These are phyloP conservation scores for Caenorhabditis briggsae DNA, from an alignment of 1,140 invertebrate species.

Conservation along the genomic window DNA sequence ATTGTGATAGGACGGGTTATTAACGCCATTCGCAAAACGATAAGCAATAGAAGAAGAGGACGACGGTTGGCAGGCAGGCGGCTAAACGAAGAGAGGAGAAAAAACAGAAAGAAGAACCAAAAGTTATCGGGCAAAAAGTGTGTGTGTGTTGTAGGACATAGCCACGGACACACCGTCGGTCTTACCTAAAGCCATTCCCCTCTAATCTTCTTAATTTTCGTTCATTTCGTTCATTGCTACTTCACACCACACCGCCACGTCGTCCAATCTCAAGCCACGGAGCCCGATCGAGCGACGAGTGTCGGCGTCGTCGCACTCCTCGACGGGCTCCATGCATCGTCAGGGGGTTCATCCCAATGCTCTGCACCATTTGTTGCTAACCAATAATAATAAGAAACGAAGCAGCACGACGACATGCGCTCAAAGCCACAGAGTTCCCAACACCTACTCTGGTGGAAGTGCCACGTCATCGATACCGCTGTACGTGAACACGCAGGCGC, in stretches of 20 bases:
- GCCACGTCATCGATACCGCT: slow-evolving; percentile 38
- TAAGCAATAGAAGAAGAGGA: slow-evolving; percentile 26
- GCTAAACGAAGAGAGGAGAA: not conserved
- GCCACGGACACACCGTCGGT: slow-evolving; percentile 33
- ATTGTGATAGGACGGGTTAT: slow-evolving; percentile 56
- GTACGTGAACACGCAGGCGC: slow-evolving; percentile 43
- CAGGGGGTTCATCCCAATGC: slow-evolving; percentile 36
- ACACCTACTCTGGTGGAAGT: slow-evolving; percentile 27
- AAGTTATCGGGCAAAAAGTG: slow-evolving; percentile 54
- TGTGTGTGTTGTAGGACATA: slow-evolving; percentile 24
- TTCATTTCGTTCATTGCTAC: not conserved
- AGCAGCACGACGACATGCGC: slow-evolving; percentile 20
- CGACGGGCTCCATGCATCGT: slow-evolving; percentile 45
- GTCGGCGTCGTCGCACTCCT: slow-evolving; percentile 47
- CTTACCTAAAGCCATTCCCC: slow-evolving; percentile 41
- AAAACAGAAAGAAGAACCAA: slow-evolving; percentile 43
- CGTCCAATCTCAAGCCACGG: slow-evolving; percentile 17
- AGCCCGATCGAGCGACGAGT: slow-evolving; percentile 48
- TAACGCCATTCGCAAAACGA: slow-evolving; percentile 56
- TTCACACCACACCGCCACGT: not conserved
- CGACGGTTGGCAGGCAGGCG: slow-evolving; percentile 34
- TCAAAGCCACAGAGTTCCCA: not conserved
- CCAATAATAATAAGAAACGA: slow-evolving; percentile 15
- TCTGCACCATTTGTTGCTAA: slow-evolving; percentile 32
- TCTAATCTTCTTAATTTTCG: not conserved